Evolutionary conservation across 1,140 invertebrate species (phyloP).

Genomic region (Akabosia matsudoensis): DNA sequence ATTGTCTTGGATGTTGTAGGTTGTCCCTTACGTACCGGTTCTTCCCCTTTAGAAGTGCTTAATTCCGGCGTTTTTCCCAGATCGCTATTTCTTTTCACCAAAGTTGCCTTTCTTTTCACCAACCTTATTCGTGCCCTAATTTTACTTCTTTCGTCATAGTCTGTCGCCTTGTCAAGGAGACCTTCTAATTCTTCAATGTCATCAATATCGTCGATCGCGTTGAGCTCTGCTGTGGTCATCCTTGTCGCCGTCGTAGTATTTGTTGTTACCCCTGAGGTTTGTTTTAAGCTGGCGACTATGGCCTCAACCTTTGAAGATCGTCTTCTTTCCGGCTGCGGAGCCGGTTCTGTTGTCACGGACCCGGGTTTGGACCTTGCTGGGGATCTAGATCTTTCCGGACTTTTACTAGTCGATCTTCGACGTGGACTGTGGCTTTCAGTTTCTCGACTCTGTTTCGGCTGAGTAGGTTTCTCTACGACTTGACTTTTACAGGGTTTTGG

Average conservation of each 20-base stretch:
- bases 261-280: background rate
- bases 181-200: slow-evolving; percentile 65
- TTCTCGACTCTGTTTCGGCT: no score
- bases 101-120: slow-evolving; percentile 51
- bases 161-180: slow-evolving; percentile 67
- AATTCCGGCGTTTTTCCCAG: background rate
- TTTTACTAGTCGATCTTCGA: no score
- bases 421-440: background rate
- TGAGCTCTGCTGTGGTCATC: slow-evolving; percentile 30
- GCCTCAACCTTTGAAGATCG: slow-evolving; percentile 49
- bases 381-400: background rate
- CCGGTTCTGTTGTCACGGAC: background rate
- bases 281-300: slow-evolving; percentile 52
- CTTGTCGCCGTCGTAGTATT: background rate
- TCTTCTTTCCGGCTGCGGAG: background rate
- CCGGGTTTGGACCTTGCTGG: background rate
- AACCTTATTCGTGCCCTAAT: slow-evolving; percentile 70
- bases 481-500: no score
- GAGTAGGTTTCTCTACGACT: no score
- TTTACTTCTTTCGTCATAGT: slow-evolving; percentile 68
- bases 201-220: slow-evolving; percentile 65
- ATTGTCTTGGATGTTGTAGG: background rate
- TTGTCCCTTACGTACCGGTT: background rate
- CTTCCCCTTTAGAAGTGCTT: no score
- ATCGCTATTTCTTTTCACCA: slow-evolving; percentile 25